Percentiles rank a stretch among this genome's conserved stretches.
Evolutionary conservation across 2,888 invertebrate genomes (phyloP).

Genomic region (Drosophila mimetica): DNA sequence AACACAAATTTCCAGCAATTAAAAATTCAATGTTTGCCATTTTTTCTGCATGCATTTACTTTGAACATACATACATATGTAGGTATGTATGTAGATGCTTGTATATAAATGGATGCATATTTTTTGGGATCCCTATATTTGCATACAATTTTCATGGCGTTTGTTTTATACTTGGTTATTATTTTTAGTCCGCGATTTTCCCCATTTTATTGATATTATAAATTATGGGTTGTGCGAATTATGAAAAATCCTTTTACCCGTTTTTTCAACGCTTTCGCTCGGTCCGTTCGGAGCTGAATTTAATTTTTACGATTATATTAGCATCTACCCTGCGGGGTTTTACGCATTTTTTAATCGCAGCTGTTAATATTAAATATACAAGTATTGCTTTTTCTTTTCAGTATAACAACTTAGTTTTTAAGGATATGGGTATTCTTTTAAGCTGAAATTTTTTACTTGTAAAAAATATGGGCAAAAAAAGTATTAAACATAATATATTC

Average conservation of each 20-base stretch:
- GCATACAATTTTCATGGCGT: conserved; percentile 26
- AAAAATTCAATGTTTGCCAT: conserved; percentile 71
- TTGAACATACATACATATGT: no score
- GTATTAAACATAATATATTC: no score
- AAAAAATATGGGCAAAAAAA: no score
- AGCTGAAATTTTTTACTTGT: no score
- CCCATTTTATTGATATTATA: conserved; percentile 70
- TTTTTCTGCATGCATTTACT: conserved; percentile 27
- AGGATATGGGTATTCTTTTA: no score
- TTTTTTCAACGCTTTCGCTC: not conserved
- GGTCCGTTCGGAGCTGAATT: conserved; percentile 9
- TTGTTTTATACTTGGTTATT: conserved; percentile 43
- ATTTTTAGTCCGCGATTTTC: conserved; percentile 41
- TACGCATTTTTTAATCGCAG: conserved; percentile 13
- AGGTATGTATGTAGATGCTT: not conserved
- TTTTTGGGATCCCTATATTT: conserved; percentile 23
- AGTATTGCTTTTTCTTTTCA: not conserved
- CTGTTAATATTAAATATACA: not conserved
- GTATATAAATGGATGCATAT: not conserved
- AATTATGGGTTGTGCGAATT: conserved; percentile 65
- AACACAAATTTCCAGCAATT: conserved; percentile 73
- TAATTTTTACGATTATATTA: conserved; percentile 14
- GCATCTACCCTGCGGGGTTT: not conserved
- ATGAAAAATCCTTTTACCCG: conserved; percentile 38
- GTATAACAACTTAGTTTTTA: no score